Percentiles rank a stretch among this genome's conserved stretches.
Evolutionary conservation across 2,113 vertebrate genomes (phyloP).

Genomic region (Pagrus major): DNA sequence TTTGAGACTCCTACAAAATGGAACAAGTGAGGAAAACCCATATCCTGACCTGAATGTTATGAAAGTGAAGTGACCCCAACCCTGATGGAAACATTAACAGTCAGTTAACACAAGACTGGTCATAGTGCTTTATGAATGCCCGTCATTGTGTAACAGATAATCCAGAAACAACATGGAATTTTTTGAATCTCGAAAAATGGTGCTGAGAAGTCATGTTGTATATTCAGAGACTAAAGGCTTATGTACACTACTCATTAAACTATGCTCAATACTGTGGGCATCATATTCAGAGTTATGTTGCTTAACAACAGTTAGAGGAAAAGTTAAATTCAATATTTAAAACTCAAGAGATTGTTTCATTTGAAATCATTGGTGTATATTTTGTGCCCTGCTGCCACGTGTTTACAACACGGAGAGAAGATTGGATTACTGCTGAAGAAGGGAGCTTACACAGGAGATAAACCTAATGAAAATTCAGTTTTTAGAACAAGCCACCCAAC

Average conservation of each 20-base stretch:
- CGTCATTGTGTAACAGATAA: slow-evolving; percentile 3
- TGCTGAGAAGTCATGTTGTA: neutral
- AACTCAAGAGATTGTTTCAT: neutral
- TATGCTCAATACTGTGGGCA: neutral
- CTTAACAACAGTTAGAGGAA: slow-evolving; percentile 9
- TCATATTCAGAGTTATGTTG: neutral
- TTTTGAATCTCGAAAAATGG: neutral
- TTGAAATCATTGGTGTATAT: neutral
- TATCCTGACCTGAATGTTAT: neutral
- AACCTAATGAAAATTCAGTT: slow-evolving; percentile 20
- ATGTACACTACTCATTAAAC: neutral
- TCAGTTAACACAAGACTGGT: neutral
- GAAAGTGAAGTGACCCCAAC: slow-evolving; percentile 10
- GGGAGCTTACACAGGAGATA: slow-evolving; percentile 31
- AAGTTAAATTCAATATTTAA: neutral
- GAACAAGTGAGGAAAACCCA: neutral
- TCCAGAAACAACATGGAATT: neutral
- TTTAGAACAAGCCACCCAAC: slow-evolving; percentile 12
- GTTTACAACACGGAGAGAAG: neutral
- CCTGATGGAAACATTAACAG: slow-evolving; percentile 2
- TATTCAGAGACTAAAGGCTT: neutral
- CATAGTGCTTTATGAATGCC: slow-evolving; percentile 6
- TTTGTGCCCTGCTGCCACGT: neutral
- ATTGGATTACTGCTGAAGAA: slow-evolving; percentile 36
- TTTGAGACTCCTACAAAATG: neutral